These are phyloP conservation scores for Megaptera novaeangliae DNA, from an alignment of 2,113 vertebrate genomes.

Conservation along the genomic window DNA sequence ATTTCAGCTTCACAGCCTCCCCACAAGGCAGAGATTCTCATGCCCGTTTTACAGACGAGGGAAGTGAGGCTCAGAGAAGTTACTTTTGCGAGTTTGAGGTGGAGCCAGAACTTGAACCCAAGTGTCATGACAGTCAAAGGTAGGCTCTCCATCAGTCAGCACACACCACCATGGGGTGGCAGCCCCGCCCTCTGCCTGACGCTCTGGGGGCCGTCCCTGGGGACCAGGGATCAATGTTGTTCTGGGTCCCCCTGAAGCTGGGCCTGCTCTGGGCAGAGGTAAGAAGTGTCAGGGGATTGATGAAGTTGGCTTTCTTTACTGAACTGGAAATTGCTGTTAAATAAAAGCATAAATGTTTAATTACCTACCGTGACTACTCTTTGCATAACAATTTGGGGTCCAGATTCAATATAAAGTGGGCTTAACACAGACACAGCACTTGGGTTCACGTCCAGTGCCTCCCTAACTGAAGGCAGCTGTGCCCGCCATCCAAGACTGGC, in stretches of 20 bases:
- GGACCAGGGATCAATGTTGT: rapidly evolving
- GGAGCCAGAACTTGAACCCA: background rate
- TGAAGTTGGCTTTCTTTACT: background rate
- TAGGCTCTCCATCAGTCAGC: rapidly evolving
- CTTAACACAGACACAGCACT: background rate
- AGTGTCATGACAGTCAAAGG: rapidly evolving
- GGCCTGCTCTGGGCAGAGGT: background rate
- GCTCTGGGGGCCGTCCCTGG: background rate
- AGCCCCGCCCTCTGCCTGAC: background rate
- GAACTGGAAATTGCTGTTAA: background rate
- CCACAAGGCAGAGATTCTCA: rapidly evolving
- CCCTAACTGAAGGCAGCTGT: rapidly evolving
- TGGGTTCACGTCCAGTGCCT: rapidly evolving
- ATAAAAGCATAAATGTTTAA: background rate
- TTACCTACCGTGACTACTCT: background rate
- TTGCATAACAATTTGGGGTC: background rate
- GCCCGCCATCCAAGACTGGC: background rate
- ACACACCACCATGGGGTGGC: rapidly evolving
- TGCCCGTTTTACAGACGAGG: background rate
- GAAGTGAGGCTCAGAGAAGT: background rate
- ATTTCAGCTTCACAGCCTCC: background rate
- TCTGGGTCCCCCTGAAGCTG: background rate
- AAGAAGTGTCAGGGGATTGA: background rate
- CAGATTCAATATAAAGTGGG: background rate
- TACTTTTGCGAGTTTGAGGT: background rate